These are phyloP conservation scores for Diuraphis noxia DNA, from an alignment of 1,140 invertebrate species.

Conservation along the genomic window DNA sequence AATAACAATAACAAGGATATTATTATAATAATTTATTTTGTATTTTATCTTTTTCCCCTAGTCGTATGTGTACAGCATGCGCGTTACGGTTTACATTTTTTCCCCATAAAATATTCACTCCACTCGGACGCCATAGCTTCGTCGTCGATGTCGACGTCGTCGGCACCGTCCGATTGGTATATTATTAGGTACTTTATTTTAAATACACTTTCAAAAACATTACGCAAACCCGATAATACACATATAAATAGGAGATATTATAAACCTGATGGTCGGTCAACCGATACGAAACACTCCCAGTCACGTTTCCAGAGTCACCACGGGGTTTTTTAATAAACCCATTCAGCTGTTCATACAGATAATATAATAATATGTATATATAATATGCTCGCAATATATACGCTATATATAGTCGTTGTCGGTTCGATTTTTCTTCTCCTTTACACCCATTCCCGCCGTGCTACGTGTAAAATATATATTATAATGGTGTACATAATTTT, in stretches of 20 bases:
- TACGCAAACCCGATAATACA: slow-evolving; percentile 26
- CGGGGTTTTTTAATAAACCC: slow-evolving; percentile 32
- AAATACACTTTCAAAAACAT: slow-evolving; percentile 34
- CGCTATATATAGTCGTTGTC: neutral
- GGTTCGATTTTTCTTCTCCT: neutral
- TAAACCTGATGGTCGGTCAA: slow-evolving; percentile 32
- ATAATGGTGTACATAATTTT: neutral
- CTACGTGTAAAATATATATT: neutral
- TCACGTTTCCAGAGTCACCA: slow-evolving; percentile 40
- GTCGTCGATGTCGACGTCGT: neutral
- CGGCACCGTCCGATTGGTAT: neutral
- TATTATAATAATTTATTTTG: neutral
- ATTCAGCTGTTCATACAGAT: slow-evolving; percentile 12
- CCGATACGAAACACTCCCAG: slow-evolving; percentile 47
- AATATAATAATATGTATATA: neutral
- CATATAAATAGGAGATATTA: neutral
- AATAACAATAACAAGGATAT: neutral
- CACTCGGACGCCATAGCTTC: neutral
- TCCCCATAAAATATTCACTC: neutral
- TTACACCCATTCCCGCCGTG: neutral
- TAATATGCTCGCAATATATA: neutral
- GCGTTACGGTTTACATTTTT: neutral
- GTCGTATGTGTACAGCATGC: neutral
- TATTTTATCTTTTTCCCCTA: neutral
- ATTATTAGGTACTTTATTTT: slow-evolving; percentile 26